Base-by-base conservation (phyloP, 64 coral and sea anemone genomes). In the Montipora efflorescens region DNA sequence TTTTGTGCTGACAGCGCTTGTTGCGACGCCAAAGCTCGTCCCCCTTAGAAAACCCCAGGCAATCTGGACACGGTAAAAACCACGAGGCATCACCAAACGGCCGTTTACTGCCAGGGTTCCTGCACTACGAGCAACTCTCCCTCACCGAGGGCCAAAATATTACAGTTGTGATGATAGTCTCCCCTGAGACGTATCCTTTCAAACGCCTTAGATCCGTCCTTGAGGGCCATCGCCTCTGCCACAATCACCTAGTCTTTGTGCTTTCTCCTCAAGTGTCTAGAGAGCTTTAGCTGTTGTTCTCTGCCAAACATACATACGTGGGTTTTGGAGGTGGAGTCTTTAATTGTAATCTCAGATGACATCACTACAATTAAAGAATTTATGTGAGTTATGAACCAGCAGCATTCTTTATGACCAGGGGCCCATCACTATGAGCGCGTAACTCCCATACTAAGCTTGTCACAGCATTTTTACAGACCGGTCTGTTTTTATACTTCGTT, bases 141-240 rank as follows among this genome's bases (percentile, higher is more conserved):
- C 14, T 84, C n/a, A 13, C 23, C 78, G 67, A 78, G 87, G 8
- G 51, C 61, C 25, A 89, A 22, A 13, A 88, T 85, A 67, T 92
- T 79, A 43, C 76, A 79, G 51, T 93, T 96, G 55, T 96, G 80
- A 59, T 93, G 95, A 58, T 90, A 96, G 28, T 96, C 91, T n/a
- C 95, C 87, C 12, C 44, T 55, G 5, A 79, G 70, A 6, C 91
- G 1, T 16, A 96, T 20, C 47, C 59, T 85, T 50, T 90, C 87
- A 23, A 86, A 48, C 7, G 70, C 80, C 55, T 79, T 22, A 13
- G 48, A 70, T 69, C 79, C 67, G 15, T 62, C 72, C 10, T 74
- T 9, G 8, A 74, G 21, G 18, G 66, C 48, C 79, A 93, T 28
- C 73, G 79, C 90, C 59, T 58, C 23, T 59, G 48, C 49, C 20